Conservation (phyloP, 2,888 invertebrate genomes). For the Gymnocheta viridis region DNA sequence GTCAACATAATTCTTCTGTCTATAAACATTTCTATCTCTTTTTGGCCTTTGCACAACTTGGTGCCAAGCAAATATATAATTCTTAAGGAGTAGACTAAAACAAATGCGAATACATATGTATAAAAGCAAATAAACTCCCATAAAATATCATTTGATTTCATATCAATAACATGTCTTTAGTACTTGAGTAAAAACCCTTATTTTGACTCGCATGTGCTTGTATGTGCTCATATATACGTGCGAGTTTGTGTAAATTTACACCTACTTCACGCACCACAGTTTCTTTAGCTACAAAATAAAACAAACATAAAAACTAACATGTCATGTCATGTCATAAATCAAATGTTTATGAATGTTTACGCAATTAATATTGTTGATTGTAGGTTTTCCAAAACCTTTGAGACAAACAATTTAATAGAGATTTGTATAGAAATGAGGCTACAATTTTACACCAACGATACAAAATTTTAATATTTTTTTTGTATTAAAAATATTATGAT, state of each 20-base stretch:
- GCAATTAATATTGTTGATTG: conserved; percentile 11
- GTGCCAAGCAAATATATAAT: neutral
- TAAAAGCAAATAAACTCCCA: neutral
- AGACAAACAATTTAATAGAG: too few relatives aligned
- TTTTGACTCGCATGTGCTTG: neutral
- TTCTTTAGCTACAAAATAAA: neutral
- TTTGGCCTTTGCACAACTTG: neutral
- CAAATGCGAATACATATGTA: conserved; percentile 4
- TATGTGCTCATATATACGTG: neutral
- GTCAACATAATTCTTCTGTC: conserved; percentile 10
- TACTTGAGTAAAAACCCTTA: neutral
- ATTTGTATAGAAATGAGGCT: too few relatives aligned
- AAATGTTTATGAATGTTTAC: conserved; percentile 23
- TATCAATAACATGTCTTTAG: neutral
- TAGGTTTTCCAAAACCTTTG: neutral
- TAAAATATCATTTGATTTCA: neutral
- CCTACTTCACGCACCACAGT: conserved; percentile 1
- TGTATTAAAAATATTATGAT: too few relatives aligned
- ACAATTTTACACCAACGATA: too few relatives aligned
- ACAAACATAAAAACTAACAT: neutral
- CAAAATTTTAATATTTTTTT: too few relatives aligned
- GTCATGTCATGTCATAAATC: conserved; percentile 38
- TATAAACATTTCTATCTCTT: neutral
- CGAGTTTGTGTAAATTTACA: neutral
- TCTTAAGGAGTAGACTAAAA: neutral